Evolutionary conservation across 1,140 invertebrate species (phyloP), one percentile per base, ranked within the genome.

Genomic region (Eumaeus atala): DNA sequence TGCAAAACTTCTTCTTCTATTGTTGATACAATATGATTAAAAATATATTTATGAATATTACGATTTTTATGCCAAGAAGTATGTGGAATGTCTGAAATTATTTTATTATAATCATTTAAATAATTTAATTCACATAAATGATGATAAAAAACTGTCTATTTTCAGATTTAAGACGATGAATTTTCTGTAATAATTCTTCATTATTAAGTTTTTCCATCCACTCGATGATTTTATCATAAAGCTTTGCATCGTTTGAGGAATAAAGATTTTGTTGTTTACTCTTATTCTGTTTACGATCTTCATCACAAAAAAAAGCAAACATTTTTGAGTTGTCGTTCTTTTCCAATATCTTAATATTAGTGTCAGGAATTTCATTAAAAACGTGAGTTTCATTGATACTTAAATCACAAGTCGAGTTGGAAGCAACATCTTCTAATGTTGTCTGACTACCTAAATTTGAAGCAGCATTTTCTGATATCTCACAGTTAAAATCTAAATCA

Each of bases 91-190:
- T 57, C 55, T 11, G 49, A 10, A 57, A 57, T 18, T 10, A 57
- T 16, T 57, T 51, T 57, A 57, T 57, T 57, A 48, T 51, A 57
- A 44, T 57, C 55, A 51, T 57, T 57, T 51, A 57, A 51, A 57
- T 51, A 47, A n/a, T 12, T 12, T 12, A 57, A 57, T 57, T 57
- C 55, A 57, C 55, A 57, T 18, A 10, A 55, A 48, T 55, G 54
- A 55, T 55, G 54, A 48, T 55, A 55, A 48, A 21, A 55, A 48
- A 55, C 38, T 10, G 16, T 55, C 48, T 10, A 55, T 9, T 55
- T 17, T 48, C 14, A 12, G 44, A 55, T 12, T 55, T 11, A 6
- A 55, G 16, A 37, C 16, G 3, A 16, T 55, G 1, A 16, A 48
- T 55, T 49, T 48, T 49, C 7, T 55, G 11, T 55, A 49, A 38